phyloP scores from a whole-genome alignment of 2,113 vertebrate genomes.

The Etheostoma spectabile region DNA sequence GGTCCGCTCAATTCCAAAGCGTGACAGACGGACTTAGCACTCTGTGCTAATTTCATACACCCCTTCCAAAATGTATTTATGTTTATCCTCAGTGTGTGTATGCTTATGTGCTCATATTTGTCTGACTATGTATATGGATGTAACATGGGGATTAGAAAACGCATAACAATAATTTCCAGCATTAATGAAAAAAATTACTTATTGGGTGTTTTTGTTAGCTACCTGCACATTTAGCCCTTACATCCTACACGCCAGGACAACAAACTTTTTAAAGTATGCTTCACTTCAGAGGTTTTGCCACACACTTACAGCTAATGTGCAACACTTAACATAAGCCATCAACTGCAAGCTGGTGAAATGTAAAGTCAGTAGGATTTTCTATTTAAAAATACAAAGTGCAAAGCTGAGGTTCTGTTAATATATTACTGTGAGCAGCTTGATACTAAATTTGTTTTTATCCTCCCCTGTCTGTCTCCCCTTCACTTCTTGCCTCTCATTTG shows the following conservation, averaged over 20 bases:
- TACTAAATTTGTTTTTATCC: slow-evolving; percentile 46
- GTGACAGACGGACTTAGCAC: slow-evolving; percentile 22
- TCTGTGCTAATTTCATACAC: slow-evolving; percentile 32
- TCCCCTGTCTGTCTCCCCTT: slow-evolving; percentile 1
- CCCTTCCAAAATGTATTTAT: slow-evolving; percentile 24
- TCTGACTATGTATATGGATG: not conserved
- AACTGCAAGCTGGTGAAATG: slow-evolving; percentile 17
- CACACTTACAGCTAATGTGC: not conserved
- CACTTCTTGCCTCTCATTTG: not conserved
- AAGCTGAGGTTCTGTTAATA: slow-evolving; percentile 9
- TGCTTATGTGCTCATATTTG: not conserved
- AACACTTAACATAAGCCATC: slow-evolving; percentile 2
- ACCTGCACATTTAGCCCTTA: slow-evolving; percentile 3
- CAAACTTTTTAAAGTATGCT: slow-evolving; percentile 18
- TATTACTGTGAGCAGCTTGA: slow-evolving; percentile 8
- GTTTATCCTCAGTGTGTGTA: slow-evolving; percentile 6
- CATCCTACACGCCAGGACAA: slow-evolving; percentile 15
- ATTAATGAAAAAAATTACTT: slow-evolving; percentile 11
- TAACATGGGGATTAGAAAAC: slow-evolving; percentile 41
- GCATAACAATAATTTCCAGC: slow-evolving; percentile 35
- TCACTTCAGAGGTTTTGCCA: not conserved
- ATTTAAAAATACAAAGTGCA: not conserved
- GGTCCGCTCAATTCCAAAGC: slow-evolving; percentile 14
- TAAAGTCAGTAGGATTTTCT: slow-evolving; percentile 27
- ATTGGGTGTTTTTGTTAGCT: slow-evolving; percentile 19